Evolutionary conservation across 2,113 vertebrate species (phyloP).

Genomic region (Antidorcas marsupialis): DNA sequence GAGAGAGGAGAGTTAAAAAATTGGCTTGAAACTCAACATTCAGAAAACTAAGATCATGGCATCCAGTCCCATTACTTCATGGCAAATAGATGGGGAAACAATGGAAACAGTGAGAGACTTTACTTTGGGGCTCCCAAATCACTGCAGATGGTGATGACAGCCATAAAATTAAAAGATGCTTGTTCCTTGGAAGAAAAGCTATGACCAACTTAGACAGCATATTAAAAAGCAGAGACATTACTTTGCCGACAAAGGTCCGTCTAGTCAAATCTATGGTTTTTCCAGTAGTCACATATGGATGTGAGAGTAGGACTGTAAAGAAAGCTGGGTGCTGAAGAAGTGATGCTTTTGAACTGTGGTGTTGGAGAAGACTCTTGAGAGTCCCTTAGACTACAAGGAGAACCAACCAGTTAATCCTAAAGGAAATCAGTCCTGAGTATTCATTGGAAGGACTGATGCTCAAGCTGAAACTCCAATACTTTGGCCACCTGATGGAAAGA

Average conservation of each 20-base stretch:
- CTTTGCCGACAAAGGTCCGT: neutral
- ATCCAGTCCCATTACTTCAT: neutral
- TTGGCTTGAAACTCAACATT: neutral
- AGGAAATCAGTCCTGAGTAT: neutral
- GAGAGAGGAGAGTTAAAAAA: neutral
- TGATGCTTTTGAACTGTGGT: neutral
- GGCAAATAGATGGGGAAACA: neutral
- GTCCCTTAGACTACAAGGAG: neutral
- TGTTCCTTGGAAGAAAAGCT: neutral
- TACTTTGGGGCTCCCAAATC: neutral
- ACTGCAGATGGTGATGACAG: neutral
- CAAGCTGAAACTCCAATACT: neutral
- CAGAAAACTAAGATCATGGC: neutral
- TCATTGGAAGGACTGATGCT: neutral
- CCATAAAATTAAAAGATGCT: neutral
- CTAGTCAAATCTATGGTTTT: neutral
- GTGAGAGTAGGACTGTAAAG: neutral
- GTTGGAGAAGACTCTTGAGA: neutral
- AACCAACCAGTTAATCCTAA: neutral
- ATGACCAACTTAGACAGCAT: neutral
- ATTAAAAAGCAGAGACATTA: neutral
- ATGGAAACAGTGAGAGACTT: neutral
- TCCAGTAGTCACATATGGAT: neutral
- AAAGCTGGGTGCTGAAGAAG: neutral
- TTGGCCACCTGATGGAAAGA: neutral